These are phyloP conservation scores for Cheilosia urbana DNA, from an alignment of 2,888 invertebrate genomes.

Conservation along the genomic window DNA sequence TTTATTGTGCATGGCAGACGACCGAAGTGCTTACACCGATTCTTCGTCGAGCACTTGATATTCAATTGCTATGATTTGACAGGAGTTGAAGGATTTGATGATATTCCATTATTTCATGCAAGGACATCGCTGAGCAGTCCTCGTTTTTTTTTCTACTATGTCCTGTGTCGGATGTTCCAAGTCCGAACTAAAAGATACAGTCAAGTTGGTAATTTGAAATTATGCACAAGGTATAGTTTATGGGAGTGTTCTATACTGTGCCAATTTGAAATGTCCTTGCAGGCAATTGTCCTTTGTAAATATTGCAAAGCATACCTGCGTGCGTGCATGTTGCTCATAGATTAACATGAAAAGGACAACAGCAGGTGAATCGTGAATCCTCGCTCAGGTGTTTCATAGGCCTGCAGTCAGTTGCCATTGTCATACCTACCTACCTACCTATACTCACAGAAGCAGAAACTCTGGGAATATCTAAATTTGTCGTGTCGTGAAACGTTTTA, in stretches of 20 bases:
- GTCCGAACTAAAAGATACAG: constrained; percentile 2
- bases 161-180: not conserved
- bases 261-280: constrained; percentile 18
- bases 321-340: constrained; percentile 16
- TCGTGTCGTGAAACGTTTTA: constrained; percentile 29
- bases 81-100: constrained; percentile 58
- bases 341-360: too few relatives aligned
- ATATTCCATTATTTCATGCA: constrained; percentile 60
- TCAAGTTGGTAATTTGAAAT: constrained; percentile 5
- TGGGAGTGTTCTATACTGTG: not conserved
- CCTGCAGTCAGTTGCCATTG: not conserved
- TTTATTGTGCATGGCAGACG: constrained; percentile 61
- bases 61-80: constrained; percentile 64
- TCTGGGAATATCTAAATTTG: constrained; percentile 6
- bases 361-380: not conserved
- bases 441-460: not conserved
- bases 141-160: not conserved
- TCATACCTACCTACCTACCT: not conserved
- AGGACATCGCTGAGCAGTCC: constrained; percentile 27
- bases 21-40: constrained; percentile 1
- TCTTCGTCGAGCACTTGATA: constrained; percentile 34
- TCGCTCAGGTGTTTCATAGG: not conserved
- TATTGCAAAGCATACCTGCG: not conserved
- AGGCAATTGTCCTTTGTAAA: not conserved
- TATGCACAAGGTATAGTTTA: not conserved